These are phyloP conservation scores for Lepidurus packardi DNA, from an alignment of 1,140 invertebrate species.

Conservation along the genomic window DNA sequence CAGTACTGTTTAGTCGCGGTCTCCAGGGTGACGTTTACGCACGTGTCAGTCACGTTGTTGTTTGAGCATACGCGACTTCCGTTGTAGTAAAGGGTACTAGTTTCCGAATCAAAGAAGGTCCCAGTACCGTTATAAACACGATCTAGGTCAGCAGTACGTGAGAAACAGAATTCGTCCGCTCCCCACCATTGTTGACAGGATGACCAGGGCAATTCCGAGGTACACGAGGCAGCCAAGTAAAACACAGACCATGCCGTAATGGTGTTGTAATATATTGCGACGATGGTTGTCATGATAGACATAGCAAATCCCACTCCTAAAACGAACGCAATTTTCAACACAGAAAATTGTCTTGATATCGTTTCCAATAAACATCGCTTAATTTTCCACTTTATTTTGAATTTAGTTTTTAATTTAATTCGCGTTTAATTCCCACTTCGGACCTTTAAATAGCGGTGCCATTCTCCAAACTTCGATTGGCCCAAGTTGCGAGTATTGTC, in stretches of 20 bases:
- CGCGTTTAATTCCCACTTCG: no score
- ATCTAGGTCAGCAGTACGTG: constrained; percentile 27
- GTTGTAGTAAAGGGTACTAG: constrained; percentile 24
- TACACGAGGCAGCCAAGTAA: constrained; percentile 63
- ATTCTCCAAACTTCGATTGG: constrained; percentile 49
- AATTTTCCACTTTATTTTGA: no score
- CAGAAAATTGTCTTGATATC: background rate
- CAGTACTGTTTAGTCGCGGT: constrained; percentile 43
- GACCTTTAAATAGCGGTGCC: constrained; percentile 46
- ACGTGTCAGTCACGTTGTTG: constrained; percentile 32
- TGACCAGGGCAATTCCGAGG: constrained; percentile 58
- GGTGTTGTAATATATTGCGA: constrained; percentile 73
- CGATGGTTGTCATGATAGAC: constrained; percentile 58
- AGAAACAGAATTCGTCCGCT: constrained; percentile 38
- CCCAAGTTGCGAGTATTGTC: constrained; percentile 51
- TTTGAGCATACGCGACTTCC: constrained; percentile 18
- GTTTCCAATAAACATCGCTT: no score
- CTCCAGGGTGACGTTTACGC: constrained; percentile 41
- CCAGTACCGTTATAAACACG: background rate
- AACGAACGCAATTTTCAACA: background rate
- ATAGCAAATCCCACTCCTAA: constrained; percentile 73
- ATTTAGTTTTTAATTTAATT: no score
- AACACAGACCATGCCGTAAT: constrained; percentile 71
- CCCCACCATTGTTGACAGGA: constrained; percentile 38
- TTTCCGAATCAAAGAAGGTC: background rate